phyloP scores from a whole-genome alignment of 2,888 invertebrate genomes.

The Merodon equestris region DNA sequence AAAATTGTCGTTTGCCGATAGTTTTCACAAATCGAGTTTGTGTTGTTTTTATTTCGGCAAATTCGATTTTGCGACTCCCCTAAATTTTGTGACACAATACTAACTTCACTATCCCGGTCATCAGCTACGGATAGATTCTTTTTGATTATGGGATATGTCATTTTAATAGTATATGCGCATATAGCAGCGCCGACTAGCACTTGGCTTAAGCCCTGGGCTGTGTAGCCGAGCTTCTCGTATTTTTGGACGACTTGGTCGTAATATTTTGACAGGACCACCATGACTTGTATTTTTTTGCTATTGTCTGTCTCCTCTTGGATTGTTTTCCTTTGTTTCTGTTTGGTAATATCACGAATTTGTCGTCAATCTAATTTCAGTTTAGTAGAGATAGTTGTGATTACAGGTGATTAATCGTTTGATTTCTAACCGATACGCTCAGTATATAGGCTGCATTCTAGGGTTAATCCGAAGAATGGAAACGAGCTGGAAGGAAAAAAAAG shows the following conservation, averaged over 20 bases:
- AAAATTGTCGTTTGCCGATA: constrained; percentile 43
- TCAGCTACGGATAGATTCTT: constrained; percentile 16
- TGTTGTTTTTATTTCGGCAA: constrained; percentile 43
- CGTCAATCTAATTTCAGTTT: no score
- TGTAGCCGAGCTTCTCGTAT: constrained; percentile 80
- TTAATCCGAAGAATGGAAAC: no score
- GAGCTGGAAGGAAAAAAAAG: no score
- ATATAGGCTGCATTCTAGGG: no score
- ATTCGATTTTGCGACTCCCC: constrained; percentile 8
- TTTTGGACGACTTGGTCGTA: constrained; percentile 81
- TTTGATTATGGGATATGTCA: constrained; percentile 82
- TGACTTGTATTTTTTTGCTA: constrained; percentile 64
- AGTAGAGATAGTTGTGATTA: no score
- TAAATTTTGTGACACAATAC: not conserved
- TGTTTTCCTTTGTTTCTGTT: no score
- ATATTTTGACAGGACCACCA: constrained; percentile 82
- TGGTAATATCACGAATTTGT: no score
- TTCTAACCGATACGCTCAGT: no score
- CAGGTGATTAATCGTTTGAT: no score
- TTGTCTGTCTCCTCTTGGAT: no score
- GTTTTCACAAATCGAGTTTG: constrained; percentile 13
- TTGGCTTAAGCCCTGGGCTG: constrained; percentile 82
- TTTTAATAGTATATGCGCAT: constrained; percentile 82
- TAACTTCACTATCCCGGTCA: not conserved
- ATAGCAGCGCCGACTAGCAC: constrained; percentile 82